These are phyloP conservation scores for Sorex fumeus DNA, from an alignment of 2,113 vertebrate species.

Conservation along the genomic window DNA sequence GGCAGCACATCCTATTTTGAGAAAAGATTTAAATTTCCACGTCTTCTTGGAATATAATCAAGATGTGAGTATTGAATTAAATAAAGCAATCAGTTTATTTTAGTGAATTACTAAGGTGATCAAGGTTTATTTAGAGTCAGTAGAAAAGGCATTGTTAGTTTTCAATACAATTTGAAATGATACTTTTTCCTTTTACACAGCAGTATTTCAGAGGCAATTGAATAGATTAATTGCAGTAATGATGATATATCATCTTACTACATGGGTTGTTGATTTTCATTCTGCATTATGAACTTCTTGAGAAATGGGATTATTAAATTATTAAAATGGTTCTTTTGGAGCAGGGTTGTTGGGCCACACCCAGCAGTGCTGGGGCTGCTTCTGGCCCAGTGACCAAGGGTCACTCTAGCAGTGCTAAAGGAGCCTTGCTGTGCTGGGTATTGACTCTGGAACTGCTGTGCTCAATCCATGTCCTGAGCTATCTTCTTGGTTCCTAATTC, in stretches of 20 bases:
- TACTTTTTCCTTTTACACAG: not conserved
- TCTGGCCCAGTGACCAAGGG: no score
- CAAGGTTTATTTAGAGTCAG: slow-evolving; percentile 62
- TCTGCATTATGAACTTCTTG: slow-evolving; percentile 29
- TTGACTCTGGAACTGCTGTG: no score
- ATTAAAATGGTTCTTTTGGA: no score
- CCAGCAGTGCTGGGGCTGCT: no score
- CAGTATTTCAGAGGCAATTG: slow-evolving; percentile 53
- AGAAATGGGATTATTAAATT: not conserved
- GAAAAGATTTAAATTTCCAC: slow-evolving; percentile 99
- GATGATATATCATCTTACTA: slow-evolving; percentile 58
- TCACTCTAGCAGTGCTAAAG: no score
- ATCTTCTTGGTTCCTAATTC: not conserved
- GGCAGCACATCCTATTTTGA: slow-evolving; percentile 97
- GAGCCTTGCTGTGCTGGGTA: no score
- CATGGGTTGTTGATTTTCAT: slow-evolving; percentile 39
- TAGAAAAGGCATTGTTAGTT: slow-evolving; percentile 76
- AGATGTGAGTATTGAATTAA: slow-evolving; percentile 93
- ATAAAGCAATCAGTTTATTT: slow-evolving; percentile 64
- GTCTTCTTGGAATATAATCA: slow-evolving; percentile 99
- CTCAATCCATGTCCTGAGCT: no score
- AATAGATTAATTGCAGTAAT: slow-evolving; percentile 34
- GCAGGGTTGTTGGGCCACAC: no score
- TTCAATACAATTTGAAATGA: slow-evolving; percentile 46
- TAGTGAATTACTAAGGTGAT: slow-evolving; percentile 18